Evolutionary conservation across 2,797 vertebrate genomes (phyloP), one percentile per base, ranked within the genome.

Genomic region (Eurystomus glaucurus): DNA sequence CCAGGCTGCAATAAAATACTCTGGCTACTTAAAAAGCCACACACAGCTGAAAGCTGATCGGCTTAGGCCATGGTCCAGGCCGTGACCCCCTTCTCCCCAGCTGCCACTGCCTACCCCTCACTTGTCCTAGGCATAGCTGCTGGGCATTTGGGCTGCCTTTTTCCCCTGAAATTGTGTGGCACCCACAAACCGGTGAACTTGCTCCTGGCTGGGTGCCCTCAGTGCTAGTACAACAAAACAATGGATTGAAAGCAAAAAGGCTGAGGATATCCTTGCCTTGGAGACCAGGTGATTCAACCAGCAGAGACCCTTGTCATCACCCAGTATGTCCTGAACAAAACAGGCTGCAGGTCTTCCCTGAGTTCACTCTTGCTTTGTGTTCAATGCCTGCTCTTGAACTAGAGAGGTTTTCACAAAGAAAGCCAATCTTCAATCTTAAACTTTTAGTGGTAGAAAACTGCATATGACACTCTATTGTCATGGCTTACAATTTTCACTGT

Each of bases 131-230:
- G 21, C 45, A 19, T 1, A 0, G 46, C 65, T 39, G 48, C 23
- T 2, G 1, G 37, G 14, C 2, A 0, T 20, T 31, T 2, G 0
- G 29, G 33, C 37, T 81, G 48, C 41, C 52, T 18, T 41, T 68
- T 28, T 41, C 33, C 43, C 37, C 48, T 6, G 31, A 52, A 66
- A 41, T 4, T 41, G n/a, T n/a, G 52, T 2, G 7, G 66, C 18
- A 35, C 22, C 35, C 43, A 17, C 22, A 21, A 46, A 75, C 61
- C 0, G 14, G 23, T 21, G n/a, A 74, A 8, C 16, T n/a, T 25
- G 19, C 37, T 51, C 25, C 65, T 22, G n/a, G 29, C n/a, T 68
- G 43, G 31, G 16, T 57, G 48, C 26, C 26, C 33, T 48, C 74
- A 10, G 43, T 29, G 52, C 33, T 58, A 33, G 9, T 23, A 37